A percentile compares a stretch with the other conserved stretches of the same genome.
Evolutionary conservation across 2,797 vertebrate species (phyloP).

Genomic region (Takifugu ocellatus): DNA sequence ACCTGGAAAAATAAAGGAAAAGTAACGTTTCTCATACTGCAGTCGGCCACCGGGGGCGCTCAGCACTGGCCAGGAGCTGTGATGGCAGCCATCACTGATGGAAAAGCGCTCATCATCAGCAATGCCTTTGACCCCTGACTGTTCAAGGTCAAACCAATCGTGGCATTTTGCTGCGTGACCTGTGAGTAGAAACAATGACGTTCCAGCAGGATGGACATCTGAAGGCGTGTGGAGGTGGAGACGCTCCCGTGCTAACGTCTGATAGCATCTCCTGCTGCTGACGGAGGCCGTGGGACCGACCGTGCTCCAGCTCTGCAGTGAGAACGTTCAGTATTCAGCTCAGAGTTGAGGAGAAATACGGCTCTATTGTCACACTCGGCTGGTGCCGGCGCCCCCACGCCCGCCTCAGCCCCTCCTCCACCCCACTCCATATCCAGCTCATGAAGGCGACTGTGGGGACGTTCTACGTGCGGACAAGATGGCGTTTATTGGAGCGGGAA

Average conservation of each 20-base stretch:
- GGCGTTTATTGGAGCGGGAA: too few species aligned
- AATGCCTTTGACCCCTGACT: too few species aligned
- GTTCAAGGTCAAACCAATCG: too few species aligned
- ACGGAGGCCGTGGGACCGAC: constrained; percentile 4
- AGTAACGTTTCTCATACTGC: neutral
- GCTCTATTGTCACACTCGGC: constrained; percentile 76
- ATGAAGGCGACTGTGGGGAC: constrained; percentile 10
- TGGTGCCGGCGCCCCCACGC: constrained; percentile 57
- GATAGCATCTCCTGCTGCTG: too few species aligned
- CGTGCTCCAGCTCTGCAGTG: constrained; percentile 66
- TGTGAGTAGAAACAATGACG: too few species aligned
- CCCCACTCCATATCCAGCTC: neutral
- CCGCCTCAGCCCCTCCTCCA: constrained; percentile 40
- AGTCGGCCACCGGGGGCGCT: too few species aligned
- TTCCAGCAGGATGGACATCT: too few species aligned
- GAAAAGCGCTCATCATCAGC: neutral
- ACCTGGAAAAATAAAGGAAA: too few species aligned
- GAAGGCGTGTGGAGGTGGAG: too few species aligned
- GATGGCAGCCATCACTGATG: too few species aligned
- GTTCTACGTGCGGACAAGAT: constrained; percentile 13
- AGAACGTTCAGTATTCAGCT: constrained; percentile 77
- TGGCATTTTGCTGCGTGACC: too few species aligned
- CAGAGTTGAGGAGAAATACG: constrained; percentile 75
- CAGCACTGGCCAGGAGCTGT: too few species aligned
- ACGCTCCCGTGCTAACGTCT: neutral